Percentiles rank a stretch among this genome's conserved stretches.
phyloP scores from a whole-genome alignment of 1,140 invertebrate genomes.

The Caenorhabditis briggsae region DNA sequence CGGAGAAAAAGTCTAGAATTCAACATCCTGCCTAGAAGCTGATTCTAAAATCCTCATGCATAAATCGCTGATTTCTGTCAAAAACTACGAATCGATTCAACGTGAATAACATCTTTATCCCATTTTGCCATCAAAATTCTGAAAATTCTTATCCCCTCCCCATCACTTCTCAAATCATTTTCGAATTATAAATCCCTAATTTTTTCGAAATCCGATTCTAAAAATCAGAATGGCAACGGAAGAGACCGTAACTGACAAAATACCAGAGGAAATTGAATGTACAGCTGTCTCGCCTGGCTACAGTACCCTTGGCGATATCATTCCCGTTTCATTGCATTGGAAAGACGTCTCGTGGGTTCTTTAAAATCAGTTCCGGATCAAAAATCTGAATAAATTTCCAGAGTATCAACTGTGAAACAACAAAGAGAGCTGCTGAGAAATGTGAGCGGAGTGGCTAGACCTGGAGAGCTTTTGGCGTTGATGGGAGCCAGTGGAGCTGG shows the following conservation, averaged over 20 bases:
- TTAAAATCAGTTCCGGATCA: not conserved
- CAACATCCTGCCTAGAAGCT: too few species aligned
- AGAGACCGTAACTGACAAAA: slow-evolving; percentile 15
- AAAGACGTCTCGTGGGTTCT: slow-evolving; percentile 3
- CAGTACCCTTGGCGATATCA: slow-evolving; percentile 21
- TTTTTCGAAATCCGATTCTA: not conserved
- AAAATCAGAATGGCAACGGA: not conserved
- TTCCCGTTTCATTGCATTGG: slow-evolving; percentile 36
- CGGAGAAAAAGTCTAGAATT: too few species aligned
- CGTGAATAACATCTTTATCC: too few species aligned
- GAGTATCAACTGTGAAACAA: slow-evolving; percentile 59
- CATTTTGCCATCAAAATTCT: too few species aligned
- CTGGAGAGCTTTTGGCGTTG: slow-evolving; percentile 76
- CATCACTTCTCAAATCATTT: not conserved
- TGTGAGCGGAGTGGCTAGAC: slow-evolving; percentile 59
- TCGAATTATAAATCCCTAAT: not conserved
- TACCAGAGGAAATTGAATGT: slow-evolving; percentile 35
- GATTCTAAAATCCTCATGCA: too few species aligned
- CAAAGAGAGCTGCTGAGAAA: slow-evolving; percentile 56
- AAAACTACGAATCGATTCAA: too few species aligned
- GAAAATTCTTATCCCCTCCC: not conserved
- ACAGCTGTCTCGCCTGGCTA: slow-evolving; percentile 36
- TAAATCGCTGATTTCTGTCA: too few species aligned
- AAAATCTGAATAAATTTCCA: not conserved
- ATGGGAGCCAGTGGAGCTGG: slow-evolving; percentile 78